Evolutionary conservation across 2,797 vertebrate species (phyloP).

Genomic region (Mormyrus hasselquistii): DNA sequence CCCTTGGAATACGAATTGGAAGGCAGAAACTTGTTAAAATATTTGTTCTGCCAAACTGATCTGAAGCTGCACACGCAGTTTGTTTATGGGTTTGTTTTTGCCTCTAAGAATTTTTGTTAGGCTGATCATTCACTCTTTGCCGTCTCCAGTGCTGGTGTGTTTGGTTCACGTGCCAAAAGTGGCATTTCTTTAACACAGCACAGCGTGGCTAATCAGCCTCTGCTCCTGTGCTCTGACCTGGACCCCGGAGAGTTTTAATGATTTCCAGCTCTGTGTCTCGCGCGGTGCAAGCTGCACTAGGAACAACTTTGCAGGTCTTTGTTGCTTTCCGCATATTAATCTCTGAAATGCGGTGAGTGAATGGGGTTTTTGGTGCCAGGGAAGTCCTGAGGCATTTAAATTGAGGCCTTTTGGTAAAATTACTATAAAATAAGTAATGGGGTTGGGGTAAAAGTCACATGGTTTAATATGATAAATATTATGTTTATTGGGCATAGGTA

Average conservation of each 20-base stretch:
- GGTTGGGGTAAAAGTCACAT: neutral
- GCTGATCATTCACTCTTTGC: neutral
- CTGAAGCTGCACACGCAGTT: neutral
- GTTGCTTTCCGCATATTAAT: constrained; percentile 5
- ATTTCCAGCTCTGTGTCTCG: constrained; percentile 15
- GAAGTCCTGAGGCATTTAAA: neutral
- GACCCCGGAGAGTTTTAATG: constrained; percentile 1
- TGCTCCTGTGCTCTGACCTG: neutral
- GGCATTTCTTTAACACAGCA: neutral
- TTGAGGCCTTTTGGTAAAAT: constrained; percentile 23
- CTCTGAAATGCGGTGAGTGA: constrained; percentile 39
- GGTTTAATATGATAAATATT: constrained; percentile 10
- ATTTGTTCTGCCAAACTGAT: neutral
- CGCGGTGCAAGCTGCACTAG: neutral
- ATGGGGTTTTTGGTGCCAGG: constrained; percentile 19
- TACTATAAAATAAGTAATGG: constrained; percentile 11
- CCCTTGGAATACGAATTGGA: constrained; percentile 23
- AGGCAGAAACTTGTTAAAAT: neutral
- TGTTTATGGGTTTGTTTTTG: neutral
- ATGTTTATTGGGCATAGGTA: neutral
- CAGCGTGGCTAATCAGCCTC: neutral
- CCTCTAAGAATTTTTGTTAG: neutral
- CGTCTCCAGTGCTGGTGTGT: neutral
- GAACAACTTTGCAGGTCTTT: constrained; percentile 19
- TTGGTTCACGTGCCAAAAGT: neutral